Evolutionary conservation across 2,888 invertebrate genomes (phyloP), one percentile per base, ranked within the genome.

Genomic region (Scaptodrosophila latifasciaeformis): DNA sequence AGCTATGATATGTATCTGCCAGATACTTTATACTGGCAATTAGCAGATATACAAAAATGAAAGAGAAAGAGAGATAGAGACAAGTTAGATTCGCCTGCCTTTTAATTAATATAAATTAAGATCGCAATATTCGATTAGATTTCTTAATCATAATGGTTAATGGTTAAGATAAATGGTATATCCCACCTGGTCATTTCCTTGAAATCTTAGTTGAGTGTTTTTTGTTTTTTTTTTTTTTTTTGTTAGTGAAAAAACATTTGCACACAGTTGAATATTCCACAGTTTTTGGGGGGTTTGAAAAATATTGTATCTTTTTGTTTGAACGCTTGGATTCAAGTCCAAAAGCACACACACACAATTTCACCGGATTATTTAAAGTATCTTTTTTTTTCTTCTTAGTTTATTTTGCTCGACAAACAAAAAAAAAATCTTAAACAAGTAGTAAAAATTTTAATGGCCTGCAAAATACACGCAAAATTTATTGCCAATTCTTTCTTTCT

Each of bases 181-280:
- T n/a, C 49, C 30, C 27, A 75, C 75, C 75, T 75, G 60, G 75
- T 75, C 75, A 75, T 75, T 65, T 80, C 79, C 81, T 59, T 43
- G 59, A 40, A 9, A 29, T 30, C 10, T 44, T 44, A n/a, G 6
- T 21, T 43, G 1, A 21, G 17, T 44, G 13, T 5, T 17, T 46
- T 10, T 12, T 59, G 12, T 37, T 44, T 19, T 30, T 49, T 15
- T 55, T 27, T 35, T 12, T 46, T 24, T 69, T 67, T 60, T 3
- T 24, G 24, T 7, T 24, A 7, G 24, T 3, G n/a, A n/a, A n/a
- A n/a, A n/a, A n/a, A n/a, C n/a, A n/a, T n/a, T n/a, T n/a, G n/a
- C n/a, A n/a, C n/a, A n/a, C n/a, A n/a, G n/a, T n/a, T n/a, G n/a
- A n/a, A n/a, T n/a, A n/a, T n/a, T n/a, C n/a, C n/a, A n/a, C n/a